Percentiles rank a stretch among this genome's conserved stretches.
These are phyloP conservation scores for Nyctalus aviator DNA, from an alignment of 2,797 vertebrate species.

Conservation along the genomic window DNA sequence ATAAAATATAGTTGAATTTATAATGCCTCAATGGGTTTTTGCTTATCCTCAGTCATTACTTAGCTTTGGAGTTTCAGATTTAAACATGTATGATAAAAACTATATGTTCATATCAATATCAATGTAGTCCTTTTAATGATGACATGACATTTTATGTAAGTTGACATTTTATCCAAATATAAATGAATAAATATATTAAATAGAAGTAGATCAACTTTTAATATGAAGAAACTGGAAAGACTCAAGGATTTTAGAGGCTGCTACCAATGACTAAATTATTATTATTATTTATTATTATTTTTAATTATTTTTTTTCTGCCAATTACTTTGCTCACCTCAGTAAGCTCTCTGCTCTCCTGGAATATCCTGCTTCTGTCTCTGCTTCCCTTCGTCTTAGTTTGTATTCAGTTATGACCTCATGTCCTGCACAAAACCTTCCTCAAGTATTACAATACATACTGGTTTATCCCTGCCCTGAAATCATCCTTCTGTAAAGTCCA, in stretches of 20 bases:
- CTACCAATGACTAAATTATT: neutral
- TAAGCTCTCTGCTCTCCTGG: neutral
- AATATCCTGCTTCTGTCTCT: neutral
- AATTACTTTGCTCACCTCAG: neutral
- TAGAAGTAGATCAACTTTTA: neutral
- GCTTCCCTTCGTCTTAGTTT: neutral
- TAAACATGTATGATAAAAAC: neutral
- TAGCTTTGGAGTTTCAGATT: slow-evolving; percentile 9
- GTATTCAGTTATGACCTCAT: neutral
- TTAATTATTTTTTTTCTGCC: neutral
- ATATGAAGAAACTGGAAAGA: neutral
- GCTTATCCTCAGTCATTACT: neutral
- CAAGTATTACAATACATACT: neutral
- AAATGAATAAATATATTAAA: neutral
- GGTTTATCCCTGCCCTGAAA: neutral
- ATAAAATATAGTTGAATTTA: neutral
- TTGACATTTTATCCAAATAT: neutral
- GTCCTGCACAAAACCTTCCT: neutral
- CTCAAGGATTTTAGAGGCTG: neutral
- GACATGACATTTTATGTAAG: neutral
- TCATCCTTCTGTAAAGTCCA: neutral
- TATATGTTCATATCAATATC: neutral
- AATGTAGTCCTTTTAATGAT: neutral
- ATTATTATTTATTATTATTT: too few species aligned
- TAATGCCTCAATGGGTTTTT: neutral